A percentile compares a stretch with the other conserved stretches of the same genome.
Conservation (phyloP, 2,888 invertebrate genomes). For the Megaustenia siamemsis region DNA sequence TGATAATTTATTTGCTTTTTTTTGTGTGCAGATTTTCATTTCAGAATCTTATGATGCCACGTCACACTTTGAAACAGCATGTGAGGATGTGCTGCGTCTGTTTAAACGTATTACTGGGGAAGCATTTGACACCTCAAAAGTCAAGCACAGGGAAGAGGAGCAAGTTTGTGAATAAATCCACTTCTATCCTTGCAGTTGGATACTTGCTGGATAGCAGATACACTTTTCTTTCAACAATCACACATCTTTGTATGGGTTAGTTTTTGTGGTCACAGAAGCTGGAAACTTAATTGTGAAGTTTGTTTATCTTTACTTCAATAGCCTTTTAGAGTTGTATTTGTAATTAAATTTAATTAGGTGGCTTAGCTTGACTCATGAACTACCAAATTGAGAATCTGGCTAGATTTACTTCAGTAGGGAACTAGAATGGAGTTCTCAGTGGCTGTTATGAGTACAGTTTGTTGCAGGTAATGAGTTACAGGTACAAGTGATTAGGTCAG, state of each 20-base stretch:
- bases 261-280: background rate
- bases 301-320: background rate
- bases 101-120: slow-evolving; percentile 97
- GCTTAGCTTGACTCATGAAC: too few species aligned
- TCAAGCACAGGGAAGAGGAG: slow-evolving; percentile 57
- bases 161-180: slow-evolving; percentile 38
- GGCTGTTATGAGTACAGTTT: too few species aligned
- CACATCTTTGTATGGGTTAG: background rate
- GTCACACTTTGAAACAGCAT: slow-evolving; percentile 99
- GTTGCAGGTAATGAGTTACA: too few species aligned
- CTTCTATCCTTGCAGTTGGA: background rate
- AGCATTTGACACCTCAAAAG: slow-evolving; percentile 87
- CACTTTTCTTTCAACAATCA: too few species aligned
- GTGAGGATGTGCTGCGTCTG: slow-evolving; percentile 97
- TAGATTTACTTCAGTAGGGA: too few species aligned
- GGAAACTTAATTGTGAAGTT: background rate
- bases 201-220: background rate
- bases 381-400: too few species aligned
- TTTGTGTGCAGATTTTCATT: slow-evolving; percentile 92
- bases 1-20: background rate
- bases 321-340: too few species aligned
- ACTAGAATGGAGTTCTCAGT: too few species aligned
- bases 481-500: too few species aligned
- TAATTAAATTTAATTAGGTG: too few species aligned
- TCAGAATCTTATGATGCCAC: slow-evolving; percentile 99